Evolutionary conservation across 2,888 invertebrate species (phyloP).

Genomic region (Eilema sororculum): DNA sequence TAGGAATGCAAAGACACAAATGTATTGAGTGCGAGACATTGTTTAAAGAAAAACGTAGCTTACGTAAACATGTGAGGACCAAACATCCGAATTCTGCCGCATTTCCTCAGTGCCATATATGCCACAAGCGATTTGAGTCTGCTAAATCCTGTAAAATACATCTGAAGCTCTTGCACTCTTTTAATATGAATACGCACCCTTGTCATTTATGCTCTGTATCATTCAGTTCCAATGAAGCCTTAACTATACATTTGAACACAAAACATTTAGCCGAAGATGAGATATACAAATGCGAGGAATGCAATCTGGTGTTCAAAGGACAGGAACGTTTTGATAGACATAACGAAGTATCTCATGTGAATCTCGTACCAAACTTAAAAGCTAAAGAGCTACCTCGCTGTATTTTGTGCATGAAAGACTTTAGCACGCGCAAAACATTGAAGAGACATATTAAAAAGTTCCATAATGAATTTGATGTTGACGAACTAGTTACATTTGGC

Average conservation of each 20-base stretch:
- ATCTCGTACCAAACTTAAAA: conserved; percentile 47
- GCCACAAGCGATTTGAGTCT: conserved; percentile 75
- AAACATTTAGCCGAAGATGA: conserved; percentile 74
- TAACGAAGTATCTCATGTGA: conserved; percentile 60
- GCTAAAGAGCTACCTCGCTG: conserved; percentile 68
- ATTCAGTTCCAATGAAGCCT: conserved; percentile 66
- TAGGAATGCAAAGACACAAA: conserved; percentile 75
- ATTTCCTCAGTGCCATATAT: conserved; percentile 78
- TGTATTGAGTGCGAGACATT: conserved; percentile 77
- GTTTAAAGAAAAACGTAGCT: conserved; percentile 77
- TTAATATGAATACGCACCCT: conserved; percentile 75
- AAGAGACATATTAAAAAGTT: conserved; percentile 78
- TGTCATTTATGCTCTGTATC: conserved; percentile 75
- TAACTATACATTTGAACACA: conserved; percentile 67
- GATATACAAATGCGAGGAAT: conserved; percentile 76
- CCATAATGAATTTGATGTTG: conserved; percentile 69
- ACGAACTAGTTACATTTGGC: conserved; percentile 69
- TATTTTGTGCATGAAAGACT: conserved; percentile 75
- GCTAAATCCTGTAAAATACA: conserved; percentile 80
- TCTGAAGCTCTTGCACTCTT: conserved; percentile 72
- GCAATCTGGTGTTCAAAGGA: conserved; percentile 73
- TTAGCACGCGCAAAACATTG: conserved; percentile 75
- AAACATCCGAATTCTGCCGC: conserved; percentile 72
- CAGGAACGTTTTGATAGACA: conserved; percentile 72
- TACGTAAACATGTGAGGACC: conserved; percentile 73